phyloP scores from a whole-genome alignment of 2,797 vertebrate species.

The Phyllotis vaccarum region DNA sequence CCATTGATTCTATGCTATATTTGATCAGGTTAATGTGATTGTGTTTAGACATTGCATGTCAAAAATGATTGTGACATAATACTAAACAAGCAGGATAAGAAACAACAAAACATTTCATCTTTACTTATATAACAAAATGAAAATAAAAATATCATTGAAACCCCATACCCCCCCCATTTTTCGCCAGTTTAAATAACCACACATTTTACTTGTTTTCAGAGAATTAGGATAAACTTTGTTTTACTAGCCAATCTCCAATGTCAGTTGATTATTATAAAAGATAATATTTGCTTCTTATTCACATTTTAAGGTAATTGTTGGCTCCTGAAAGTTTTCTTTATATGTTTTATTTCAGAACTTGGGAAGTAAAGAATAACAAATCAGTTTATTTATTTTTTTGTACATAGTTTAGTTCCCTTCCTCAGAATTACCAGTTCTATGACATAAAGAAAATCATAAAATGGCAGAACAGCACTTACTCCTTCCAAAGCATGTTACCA shows the following conservation, averaged over 20 bases:
- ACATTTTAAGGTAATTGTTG: neutral
- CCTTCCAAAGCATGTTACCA: neutral
- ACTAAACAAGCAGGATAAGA: neutral
- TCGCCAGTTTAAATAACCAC: neutral
- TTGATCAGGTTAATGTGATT: slow-evolving; percentile 34
- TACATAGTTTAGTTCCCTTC: neutral
- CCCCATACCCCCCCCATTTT: neutral
- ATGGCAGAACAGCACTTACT: neutral
- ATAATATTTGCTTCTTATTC: neutral
- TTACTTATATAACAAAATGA: neutral
- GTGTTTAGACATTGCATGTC: neutral
- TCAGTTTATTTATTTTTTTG: neutral
- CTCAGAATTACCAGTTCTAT: neutral
- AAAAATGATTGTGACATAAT: neutral
- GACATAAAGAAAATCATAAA: neutral
- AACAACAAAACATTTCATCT: neutral
- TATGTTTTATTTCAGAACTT: neutral
- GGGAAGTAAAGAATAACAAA: neutral
- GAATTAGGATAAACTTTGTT: neutral
- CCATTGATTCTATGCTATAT: neutral
- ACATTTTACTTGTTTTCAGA: neutral
- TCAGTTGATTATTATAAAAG: neutral
- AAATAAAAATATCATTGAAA: neutral
- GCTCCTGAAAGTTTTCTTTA: neutral
- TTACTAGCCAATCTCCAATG: neutral